Conservation (phyloP, 1,140 invertebrate species). For the Belonocnema kinseyi region DNA sequence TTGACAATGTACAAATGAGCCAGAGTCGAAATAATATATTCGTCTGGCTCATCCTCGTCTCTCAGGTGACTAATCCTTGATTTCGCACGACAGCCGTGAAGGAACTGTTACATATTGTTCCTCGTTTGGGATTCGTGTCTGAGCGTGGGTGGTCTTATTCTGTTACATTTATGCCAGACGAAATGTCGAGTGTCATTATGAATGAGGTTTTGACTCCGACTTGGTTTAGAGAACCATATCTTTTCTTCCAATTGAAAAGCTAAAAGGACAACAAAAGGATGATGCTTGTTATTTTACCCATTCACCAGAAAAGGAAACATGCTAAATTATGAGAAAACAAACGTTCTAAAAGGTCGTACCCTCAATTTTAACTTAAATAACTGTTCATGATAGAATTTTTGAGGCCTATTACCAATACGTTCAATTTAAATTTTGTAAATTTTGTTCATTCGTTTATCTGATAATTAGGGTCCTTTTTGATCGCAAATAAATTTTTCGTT, state of each 20-base stretch:
- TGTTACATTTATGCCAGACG: conserved; percentile 54
- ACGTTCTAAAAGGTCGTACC: background rate
- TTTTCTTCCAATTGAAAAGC: background rate
- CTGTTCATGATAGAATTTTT: too few relatives aligned
- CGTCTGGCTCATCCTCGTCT: conserved; percentile 57
- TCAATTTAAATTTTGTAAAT: too few relatives aligned
- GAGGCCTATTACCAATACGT: too few relatives aligned
- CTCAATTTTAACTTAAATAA: too few relatives aligned
- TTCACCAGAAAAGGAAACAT: background rate
- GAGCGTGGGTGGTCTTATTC: conserved; percentile 63
- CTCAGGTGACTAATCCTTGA: conserved; percentile 68
- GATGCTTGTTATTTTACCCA: background rate
- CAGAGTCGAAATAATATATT: conserved; percentile 45
- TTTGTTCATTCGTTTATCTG: too few relatives aligned
- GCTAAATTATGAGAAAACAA: background rate
- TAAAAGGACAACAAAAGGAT: background rate
- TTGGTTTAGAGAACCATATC: background rate
- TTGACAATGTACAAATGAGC: background rate
- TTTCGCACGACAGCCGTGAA: conserved; percentile 69
- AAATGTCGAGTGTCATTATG: conserved; percentile 56
- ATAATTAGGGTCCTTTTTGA: too few relatives aligned
- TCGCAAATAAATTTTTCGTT: too few relatives aligned
- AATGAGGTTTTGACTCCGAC: conserved; percentile 2
- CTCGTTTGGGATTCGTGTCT: conserved; percentile 59
- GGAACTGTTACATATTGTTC: conserved; percentile 73